phyloP scores from a whole-genome alignment of 1,140 invertebrate species.

The Papilio dardanus region DNA sequence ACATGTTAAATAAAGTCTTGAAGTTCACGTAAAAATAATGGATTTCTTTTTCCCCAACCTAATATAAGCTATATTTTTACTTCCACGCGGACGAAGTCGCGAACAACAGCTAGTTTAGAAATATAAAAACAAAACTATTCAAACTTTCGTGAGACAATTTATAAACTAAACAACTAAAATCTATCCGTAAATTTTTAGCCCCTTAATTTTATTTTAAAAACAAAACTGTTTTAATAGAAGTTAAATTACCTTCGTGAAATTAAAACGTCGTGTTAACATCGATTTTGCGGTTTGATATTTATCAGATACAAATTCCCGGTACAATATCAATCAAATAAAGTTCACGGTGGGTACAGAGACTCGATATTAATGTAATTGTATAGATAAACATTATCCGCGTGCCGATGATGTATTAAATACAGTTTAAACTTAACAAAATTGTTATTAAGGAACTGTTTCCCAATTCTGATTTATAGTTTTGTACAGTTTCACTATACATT shows the following conservation, averaged over 20 bases:
- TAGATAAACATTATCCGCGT: constrained; percentile 18
- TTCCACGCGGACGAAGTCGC: no score
- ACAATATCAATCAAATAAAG: constrained; percentile 32
- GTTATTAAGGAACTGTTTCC: constrained; percentile 37
- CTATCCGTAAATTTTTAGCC: no score
- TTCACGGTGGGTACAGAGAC: constrained; percentile 7
- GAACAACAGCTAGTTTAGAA: no score
- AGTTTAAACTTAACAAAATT: constrained; percentile 13
- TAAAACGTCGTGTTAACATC: constrained; percentile 34
- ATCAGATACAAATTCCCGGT: constrained; percentile 31
- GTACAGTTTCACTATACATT: constrained; percentile 41
- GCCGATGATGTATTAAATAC: constrained; percentile 17
- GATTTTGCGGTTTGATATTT: constrained; percentile 27
- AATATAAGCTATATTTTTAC: no score
- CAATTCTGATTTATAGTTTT: constrained; percentile 39
- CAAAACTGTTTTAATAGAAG: background rate
- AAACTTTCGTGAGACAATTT: no score
- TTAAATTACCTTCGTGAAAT: background rate
- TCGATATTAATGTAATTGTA: constrained; percentile 29
- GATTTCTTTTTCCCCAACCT: no score
- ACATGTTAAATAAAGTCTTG: no score
- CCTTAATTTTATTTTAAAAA: no score
- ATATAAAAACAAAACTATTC: no score
- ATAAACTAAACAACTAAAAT: no score
- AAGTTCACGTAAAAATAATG: no score